These are phyloP conservation scores for Eremophila alpestris DNA, from an alignment of 2,797 vertebrate genomes.

Conservation along the genomic window DNA sequence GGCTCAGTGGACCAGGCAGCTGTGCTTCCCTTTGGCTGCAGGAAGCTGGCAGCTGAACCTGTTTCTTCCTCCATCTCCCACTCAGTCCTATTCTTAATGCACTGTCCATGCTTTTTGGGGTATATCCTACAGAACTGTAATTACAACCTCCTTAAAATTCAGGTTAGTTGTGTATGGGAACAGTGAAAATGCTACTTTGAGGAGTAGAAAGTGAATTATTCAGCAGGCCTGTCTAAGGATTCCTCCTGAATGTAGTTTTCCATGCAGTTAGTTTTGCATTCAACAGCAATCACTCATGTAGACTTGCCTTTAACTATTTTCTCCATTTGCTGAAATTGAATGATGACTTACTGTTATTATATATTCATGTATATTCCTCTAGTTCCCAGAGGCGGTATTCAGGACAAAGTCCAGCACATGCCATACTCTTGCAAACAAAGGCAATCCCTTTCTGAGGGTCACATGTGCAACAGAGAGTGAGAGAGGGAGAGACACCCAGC, in stretches of 20 bases:
- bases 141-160: slow-evolving; percentile 56
- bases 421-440: neutral
- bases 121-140: slow-evolving; percentile 11
- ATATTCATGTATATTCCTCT: neutral
- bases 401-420: neutral
- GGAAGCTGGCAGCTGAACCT: slow-evolving; percentile 27
- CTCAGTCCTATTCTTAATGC: neutral
- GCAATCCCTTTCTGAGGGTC: neutral
- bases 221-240: neutral
- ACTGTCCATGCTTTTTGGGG: slow-evolving; percentile 22
- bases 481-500: neutral
- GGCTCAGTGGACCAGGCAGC: neutral
- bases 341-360: neutral
- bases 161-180: slow-evolving; percentile 32
- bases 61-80: slow-evolving; percentile 8
- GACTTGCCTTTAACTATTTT: neutral
- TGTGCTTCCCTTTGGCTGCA: slow-evolving; percentile 15
- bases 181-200: neutral
- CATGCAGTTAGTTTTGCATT: neutral
- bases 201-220: slow-evolving; percentile 10
- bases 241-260: slow-evolving; percentile 26
- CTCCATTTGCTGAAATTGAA: neutral
- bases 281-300: neutral
- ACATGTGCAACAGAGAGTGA: neutral
- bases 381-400: neutral